Evolutionary conservation across 2,797 vertebrate species (phyloP), one percentile per base, ranked within the genome.

Genomic region (Leptodactylus fallax): DNA sequence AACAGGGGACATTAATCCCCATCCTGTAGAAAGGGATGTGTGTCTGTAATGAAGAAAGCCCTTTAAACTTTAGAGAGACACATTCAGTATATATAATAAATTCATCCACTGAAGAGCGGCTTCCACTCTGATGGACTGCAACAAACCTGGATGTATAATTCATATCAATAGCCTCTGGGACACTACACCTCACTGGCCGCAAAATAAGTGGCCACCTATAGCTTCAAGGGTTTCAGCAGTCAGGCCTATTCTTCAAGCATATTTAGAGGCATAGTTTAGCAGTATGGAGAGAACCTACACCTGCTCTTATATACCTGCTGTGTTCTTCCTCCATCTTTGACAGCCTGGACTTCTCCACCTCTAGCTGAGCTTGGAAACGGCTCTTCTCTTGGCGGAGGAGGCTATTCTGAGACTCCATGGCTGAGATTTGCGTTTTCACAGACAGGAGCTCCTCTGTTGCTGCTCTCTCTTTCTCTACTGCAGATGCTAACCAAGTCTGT

Each of bases 241-340:
- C n/a, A n/a, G n/a, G n/a, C n/a, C n/a, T n/a, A n/a, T n/a, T n/a
- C 7, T 5, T 51, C 49, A 6, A 11, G n/a, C 23, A 65, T 65
- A 23, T 65, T 11, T 12, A 23, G n/a, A 23, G 61, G n/a, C 61
- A 61, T 21, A 6, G 21, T 0, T 3, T 53, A 12, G 8, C 51
- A 53, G 51, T 53, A 53, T 61, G 4, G 36, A 36, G 36, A 36
- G 36, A n/a, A 0, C 60, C 19, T 17, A 53, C 49, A 79, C 6
- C 27, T 71, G 13, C 72, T 65, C 14, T 58, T 55, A 82, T 1
- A 8, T 76, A 77, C 98, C 97, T 96, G 94, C 95, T 97, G 89
- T 96, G 96, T 90, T 99, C 98, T 92, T 97, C 97, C 92, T 99
- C 98, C 71, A 98, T 90, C 91, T 96, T 98, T 91, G 97, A 97